Conservation (phyloP, 2,797 vertebrate genomes). For the Eutrigla gurnardus region DNA sequence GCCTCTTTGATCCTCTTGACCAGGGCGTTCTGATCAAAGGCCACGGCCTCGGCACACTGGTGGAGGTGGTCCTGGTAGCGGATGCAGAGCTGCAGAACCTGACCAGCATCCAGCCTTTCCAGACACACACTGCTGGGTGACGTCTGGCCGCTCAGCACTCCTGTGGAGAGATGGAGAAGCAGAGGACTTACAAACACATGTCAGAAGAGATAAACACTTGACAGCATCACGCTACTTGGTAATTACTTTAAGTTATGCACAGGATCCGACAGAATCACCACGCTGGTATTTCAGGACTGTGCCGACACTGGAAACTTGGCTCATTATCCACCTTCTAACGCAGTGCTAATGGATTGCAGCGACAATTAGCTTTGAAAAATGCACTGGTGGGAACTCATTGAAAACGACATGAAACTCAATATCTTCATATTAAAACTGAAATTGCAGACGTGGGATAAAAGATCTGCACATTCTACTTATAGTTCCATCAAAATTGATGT, state of each 20-base stretch:
- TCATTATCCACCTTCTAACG: slow-evolving; percentile 27
- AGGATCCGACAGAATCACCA: slow-evolving; percentile 25
- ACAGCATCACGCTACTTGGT: slow-evolving; percentile 5
- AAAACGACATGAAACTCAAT: slow-evolving; percentile 11
- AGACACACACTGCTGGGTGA: slow-evolving; percentile 90
- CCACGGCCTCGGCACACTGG: slow-evolving; percentile 96
- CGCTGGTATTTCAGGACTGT: slow-evolving; percentile 42
- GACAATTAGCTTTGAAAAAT: slow-evolving; percentile 19
- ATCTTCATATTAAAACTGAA: slow-evolving; percentile 4
- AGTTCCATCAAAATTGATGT: not conserved
- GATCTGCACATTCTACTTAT: not conserved
- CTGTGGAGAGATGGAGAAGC: slow-evolving; percentile 70
- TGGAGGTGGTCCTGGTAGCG: slow-evolving; percentile 97
- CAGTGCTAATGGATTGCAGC: slow-evolving; percentile 22
- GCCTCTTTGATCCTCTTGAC: slow-evolving; percentile 95
- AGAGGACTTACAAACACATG: not conserved
- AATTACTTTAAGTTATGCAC: slow-evolving; percentile 31
- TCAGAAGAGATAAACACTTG: slow-evolving; percentile 11
- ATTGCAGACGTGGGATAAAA: not conserved
- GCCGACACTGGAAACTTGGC: slow-evolving; percentile 31
- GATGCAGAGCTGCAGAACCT: slow-evolving; percentile 94
- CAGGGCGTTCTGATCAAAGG: slow-evolving; percentile 97
- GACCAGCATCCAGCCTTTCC: slow-evolving; percentile 92
- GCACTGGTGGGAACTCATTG: not conserved
- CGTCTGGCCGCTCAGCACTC: slow-evolving; percentile 94